These are phyloP conservation scores for Zoanthus gigantus DNA, from an alignment of 92 coral and sea anemone species.

Conservation along the genomic window DNA sequence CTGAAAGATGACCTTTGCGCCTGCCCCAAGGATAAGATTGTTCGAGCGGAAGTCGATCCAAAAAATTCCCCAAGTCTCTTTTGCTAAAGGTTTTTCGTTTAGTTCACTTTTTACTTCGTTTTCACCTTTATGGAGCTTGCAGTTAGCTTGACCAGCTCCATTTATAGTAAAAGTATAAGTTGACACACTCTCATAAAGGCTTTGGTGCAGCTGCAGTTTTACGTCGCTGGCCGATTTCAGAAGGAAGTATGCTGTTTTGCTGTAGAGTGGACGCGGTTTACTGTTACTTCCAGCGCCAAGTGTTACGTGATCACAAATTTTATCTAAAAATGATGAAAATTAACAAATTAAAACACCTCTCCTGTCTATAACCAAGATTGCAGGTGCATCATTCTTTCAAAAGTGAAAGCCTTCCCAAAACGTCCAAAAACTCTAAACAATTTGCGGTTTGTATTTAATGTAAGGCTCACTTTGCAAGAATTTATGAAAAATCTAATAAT, in stretches of 20 bases:
- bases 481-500: no score
- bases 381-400: background rate
- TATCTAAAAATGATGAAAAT: conserved; percentile 50
- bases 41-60: conserved; percentile 91
- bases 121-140: conserved; percentile 16
- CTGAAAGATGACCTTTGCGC: conserved; percentile 58
- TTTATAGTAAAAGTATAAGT: conserved; percentile 65
- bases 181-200: conserved; percentile 1
- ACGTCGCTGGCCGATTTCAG: conserved; percentile 32
- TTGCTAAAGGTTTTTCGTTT: conserved; percentile 10
- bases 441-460: no score
- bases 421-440: no score
- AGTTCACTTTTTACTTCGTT: background rate
- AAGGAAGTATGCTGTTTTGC: conserved; percentile 61
- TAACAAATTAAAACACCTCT: background rate
- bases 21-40: conserved; percentile 85
- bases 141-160: background rate
- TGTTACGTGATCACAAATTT: conserved; percentile 49
- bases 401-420: no score
- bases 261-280: conserved; percentile 56
- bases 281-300: conserved; percentile 36
- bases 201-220: conserved; percentile 51
- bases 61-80: conserved; percentile 35
- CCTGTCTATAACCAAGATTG: no score
- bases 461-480: no score